Conservation (phyloP, 1,140 invertebrate species). For the Leptinotarsa undecemlineata region DNA sequence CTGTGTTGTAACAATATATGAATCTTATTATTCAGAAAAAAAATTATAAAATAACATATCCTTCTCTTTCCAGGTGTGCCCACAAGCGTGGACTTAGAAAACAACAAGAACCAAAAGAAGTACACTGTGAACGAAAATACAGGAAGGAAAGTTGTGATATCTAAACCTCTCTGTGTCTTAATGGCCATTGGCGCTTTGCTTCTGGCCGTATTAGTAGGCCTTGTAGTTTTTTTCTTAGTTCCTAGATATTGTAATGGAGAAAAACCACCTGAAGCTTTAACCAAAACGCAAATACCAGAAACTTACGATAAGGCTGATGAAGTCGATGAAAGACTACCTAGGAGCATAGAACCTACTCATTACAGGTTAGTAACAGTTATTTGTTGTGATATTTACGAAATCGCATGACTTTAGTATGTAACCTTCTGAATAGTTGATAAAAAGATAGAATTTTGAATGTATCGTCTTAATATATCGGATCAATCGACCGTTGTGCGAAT, state of each 20-base stretch:
- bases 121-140: constrained; percentile 49
- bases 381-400: neutral
- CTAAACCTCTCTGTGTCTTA: constrained; percentile 47
- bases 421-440: too few species aligned
- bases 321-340: constrained; percentile 46
- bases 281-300: constrained; percentile 14
- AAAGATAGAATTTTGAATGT: too few species aligned
- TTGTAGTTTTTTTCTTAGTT: constrained; percentile 50
- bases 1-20: too few species aligned
- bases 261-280: constrained; percentile 19
- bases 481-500: too few species aligned
- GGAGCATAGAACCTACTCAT: constrained; percentile 46
- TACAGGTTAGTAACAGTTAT: constrained; percentile 45
- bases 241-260: constrained; percentile 39
- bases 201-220: constrained; percentile 46
- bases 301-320: constrained; percentile 24
- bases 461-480: too few species aligned
- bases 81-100: constrained; percentile 48
- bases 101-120: constrained; percentile 50
- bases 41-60: neutral
- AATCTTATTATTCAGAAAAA: too few species aligned
- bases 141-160: constrained; percentile 42
- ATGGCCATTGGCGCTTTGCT: constrained; percentile 49
- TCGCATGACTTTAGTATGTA: too few species aligned
- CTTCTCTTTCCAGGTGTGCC: constrained; percentile 45